Evolutionary conservation across 1,140 invertebrate genomes (phyloP).

Genomic region (Magallana gigas): DNA sequence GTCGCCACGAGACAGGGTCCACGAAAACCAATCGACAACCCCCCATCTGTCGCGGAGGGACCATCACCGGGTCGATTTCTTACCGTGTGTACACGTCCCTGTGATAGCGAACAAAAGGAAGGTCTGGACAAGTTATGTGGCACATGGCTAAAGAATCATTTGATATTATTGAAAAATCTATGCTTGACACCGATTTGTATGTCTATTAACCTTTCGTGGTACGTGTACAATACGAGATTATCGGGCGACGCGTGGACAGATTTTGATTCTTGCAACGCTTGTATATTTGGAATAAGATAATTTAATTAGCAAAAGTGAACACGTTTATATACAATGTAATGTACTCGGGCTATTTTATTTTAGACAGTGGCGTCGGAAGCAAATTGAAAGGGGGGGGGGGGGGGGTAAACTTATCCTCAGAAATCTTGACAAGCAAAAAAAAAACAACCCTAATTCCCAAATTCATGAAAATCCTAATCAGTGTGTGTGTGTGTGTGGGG

Average conservation of each 20-base stretch:
- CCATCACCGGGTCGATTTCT: conserved; percentile 28
- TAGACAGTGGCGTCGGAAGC: no score
- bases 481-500: no score
- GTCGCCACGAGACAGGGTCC: conserved; percentile 7
- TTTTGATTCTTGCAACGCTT: no score
- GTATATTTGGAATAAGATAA: no score
- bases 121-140: neutral
- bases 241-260: neutral
- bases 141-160: neutral
- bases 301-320: no score
- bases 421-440: no score
- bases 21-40: conserved; percentile 1
- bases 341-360: no score
- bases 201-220: neutral
- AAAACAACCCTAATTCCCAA: no score
- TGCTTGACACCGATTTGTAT: neutral
- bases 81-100: neutral
- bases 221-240: neutral
- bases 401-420: no score
- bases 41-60: neutral
- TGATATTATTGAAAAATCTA: neutral
- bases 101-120: neutral
- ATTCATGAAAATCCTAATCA: no score
- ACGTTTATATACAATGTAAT: no score
- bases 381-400: no score